Percentiles rank a stretch among this genome's conserved stretches.
phyloP scores from a whole-genome alignment of 2,113 vertebrate genomes.

The Nothobranchius furzeri region DNA sequence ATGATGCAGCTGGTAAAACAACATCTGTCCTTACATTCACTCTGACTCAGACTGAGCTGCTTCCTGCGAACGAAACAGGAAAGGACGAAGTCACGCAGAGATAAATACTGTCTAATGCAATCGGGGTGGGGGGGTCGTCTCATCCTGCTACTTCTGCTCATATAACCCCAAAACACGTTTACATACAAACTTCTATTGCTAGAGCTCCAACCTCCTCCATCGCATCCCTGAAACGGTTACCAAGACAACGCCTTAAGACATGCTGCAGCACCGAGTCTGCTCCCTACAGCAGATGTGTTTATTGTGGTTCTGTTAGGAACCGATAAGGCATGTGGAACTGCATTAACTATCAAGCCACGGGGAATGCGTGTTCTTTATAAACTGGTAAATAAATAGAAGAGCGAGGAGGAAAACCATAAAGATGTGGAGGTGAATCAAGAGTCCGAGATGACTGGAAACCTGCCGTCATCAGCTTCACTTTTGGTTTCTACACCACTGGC shows the following conservation, averaged over 20 bases:
- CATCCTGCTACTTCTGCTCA: constrained; percentile 39
- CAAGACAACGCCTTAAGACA: constrained; percentile 50
- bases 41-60: background rate
- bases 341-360: constrained; percentile 60
- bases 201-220: constrained; percentile 23
- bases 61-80: constrained; percentile 9
- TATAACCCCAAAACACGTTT: constrained; percentile 34
- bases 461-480: constrained; percentile 78
- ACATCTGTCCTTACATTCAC: constrained; percentile 53
- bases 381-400: constrained; percentile 72
- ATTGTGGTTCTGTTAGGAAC: constrained; percentile 47
- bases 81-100: constrained; percentile 11
- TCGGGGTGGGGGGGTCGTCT: background rate
- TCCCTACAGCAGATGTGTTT: constrained; percentile 55
- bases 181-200: constrained; percentile 34
- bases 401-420: background rate
- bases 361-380: constrained; percentile 69
- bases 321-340: constrained; percentile 66
- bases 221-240: constrained; percentile 58
- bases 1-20: constrained; percentile 11
- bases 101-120: constrained; percentile 52
- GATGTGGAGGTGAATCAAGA: constrained; percentile 11
- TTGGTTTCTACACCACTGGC: constrained; percentile 59
- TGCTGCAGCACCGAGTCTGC: constrained; percentile 36
- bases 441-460: constrained; percentile 77